Base-by-base conservation (phyloP, 30 jellyfish, hydroid and myxozoan genomes). In the Pelagia noctiluca region DNA sequence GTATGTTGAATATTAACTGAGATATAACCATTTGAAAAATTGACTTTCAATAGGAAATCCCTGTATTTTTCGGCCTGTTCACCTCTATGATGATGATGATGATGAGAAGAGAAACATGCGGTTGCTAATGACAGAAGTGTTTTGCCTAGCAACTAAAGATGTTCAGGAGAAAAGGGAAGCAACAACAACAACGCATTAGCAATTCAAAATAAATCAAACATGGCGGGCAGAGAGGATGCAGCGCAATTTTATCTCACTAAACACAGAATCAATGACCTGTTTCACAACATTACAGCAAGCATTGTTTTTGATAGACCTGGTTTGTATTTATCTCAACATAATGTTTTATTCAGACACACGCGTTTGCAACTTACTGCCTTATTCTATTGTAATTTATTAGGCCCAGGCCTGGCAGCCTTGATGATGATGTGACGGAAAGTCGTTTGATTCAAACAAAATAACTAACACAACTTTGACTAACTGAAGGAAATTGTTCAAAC, bases 291-390 rank as follows among this genome's bases (percentile, higher is more conserved):
- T 3, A 92, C 98, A 21, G 82, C 98, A 3, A 94, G 96, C 35
- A 48, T 92, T 24, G 98, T 92, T 19, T 92, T 72, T 57, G 89
- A 80, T 24, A 81, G 96, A 25, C 98, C 98, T 29, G 98, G 98
- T n/a, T n/a, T n/a, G n/a, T n/a, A n/a, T 92, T 71, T 2, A 67
- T 8, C 68, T 19, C 16, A 42, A 42, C 8, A 42, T 8, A 16
- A 8, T 16, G 57, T 42, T 5, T 42, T 42, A 42, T 8, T 16
- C 16, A 5, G 16, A 5, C 57, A 42, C 8, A 42, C 57, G 57
- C 16, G 8, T 42, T 16, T 8, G 12, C 16, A 16, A 42, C 8
- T 5, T 5, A 42, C 12, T 8, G 12, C 57, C 57, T 5, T 42
- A 42, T 42, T 5, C 57, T 16, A 5, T 5, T 42, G 8, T 16